Percentiles rank a stretch among this genome's conserved stretches.
Evolutionary conservation across 2,797 vertebrate species (phyloP).

Genomic region (Hoplostethus atlanticus): DNA sequence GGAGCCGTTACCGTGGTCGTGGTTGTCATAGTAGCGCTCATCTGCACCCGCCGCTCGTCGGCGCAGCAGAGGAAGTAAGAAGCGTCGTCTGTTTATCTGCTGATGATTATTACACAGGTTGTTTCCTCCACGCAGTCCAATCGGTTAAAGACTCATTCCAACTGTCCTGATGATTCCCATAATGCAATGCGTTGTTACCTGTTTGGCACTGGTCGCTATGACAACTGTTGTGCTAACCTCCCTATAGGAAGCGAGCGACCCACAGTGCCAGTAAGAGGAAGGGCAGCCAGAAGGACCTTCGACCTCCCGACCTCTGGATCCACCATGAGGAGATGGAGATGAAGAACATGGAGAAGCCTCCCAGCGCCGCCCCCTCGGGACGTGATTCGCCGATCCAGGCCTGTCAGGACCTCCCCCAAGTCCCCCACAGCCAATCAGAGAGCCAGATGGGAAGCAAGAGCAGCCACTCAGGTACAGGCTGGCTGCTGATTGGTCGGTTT

Average conservation of each 20-base stretch:
- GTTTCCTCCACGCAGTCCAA: no score
- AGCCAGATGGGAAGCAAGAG: conserved; percentile 94
- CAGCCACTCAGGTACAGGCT: conserved; percentile 88
- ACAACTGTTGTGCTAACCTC: neutral
- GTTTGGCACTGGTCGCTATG: no score
- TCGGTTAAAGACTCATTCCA: no score
- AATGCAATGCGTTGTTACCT: no score
- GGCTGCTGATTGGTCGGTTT: neutral
- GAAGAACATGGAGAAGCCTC: conserved; percentile 94
- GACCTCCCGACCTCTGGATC: conserved; percentile 96
- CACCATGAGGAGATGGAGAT: conserved; percentile 98
- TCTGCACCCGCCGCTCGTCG: conserved; percentile 92
- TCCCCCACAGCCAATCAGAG: conserved; percentile 94
- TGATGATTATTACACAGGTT: no score
- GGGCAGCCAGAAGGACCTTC: conserved; percentile 95
- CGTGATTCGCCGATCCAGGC: conserved; percentile 89
- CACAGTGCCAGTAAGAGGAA: conserved; percentile 92
- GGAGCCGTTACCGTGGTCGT: conserved; percentile 89
- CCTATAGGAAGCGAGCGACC: conserved; percentile 90
- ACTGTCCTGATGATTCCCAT: no score
- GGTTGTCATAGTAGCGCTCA: conserved; percentile 88
- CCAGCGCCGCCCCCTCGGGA: conserved; percentile 83
- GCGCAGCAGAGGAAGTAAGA: conserved; percentile 95
- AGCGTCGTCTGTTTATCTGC: neutral
- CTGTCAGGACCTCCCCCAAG: conserved; percentile 92